Conservation (phyloP, 2,888 invertebrate genomes). For the Lobophora halterata region DNA sequence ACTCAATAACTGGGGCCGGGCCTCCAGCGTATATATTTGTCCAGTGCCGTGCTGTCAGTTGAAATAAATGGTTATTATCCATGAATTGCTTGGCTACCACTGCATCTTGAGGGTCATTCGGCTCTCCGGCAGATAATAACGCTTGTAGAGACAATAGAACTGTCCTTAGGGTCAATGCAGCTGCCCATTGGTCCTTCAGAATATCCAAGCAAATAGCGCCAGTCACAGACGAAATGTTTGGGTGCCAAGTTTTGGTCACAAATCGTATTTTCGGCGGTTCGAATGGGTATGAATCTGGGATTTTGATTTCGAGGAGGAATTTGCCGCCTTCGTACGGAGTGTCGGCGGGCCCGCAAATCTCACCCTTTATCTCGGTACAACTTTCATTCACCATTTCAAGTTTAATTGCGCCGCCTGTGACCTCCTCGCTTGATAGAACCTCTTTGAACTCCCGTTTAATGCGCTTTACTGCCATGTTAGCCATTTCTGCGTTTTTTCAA, state of each 20-base stretch:
- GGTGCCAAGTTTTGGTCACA: constrained; percentile 99
- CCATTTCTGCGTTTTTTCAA: constrained; percentile 7
- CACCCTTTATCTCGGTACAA: constrained; percentile 95
- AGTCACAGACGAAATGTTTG: constrained; percentile 99
- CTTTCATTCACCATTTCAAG: constrained; percentile 95
- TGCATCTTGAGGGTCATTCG: constrained; percentile 97
- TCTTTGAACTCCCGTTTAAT: constrained; percentile 22
- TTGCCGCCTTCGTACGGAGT: constrained; percentile 98
- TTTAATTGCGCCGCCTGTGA: constrained; percentile 92
- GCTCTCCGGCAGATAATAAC: constrained; percentile 93
- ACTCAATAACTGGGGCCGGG: constrained; percentile 82
- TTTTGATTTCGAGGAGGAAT: constrained; percentile 96
- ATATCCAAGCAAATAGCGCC: constrained; percentile 99
- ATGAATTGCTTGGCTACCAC: constrained; percentile 98
- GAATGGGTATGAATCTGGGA: constrained; percentile 99
- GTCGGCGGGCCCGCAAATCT: constrained; percentile 98
- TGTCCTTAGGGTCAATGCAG: constrained; percentile 98
- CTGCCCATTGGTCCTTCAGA: constrained; percentile 98
- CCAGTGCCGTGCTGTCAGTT: constrained; percentile 97
- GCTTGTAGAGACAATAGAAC: constrained; percentile 98
- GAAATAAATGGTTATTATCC: constrained; percentile 92
- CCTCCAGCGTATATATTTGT: constrained; percentile 96
- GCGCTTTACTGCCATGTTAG: constrained; percentile 21
- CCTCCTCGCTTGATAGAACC: constrained; percentile 69
- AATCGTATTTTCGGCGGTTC: constrained; percentile 99